Conservation (phyloP, 2,113 vertebrate genomes). For the Hiodon tergisus region DNA sequence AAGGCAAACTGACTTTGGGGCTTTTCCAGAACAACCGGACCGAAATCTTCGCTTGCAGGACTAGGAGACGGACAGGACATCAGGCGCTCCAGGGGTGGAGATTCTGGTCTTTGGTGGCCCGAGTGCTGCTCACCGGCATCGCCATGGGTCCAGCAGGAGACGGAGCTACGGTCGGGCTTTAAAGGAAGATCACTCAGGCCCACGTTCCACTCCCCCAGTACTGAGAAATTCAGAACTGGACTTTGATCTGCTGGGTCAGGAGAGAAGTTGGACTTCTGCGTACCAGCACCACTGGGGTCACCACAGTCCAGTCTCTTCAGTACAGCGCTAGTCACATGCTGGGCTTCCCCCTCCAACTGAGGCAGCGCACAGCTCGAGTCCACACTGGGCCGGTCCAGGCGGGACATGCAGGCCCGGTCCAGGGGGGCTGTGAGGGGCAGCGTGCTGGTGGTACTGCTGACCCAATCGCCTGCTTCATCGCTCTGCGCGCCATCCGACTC, state of each 20-base stretch:
- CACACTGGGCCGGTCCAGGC: too few relatives aligned
- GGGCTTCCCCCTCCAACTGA: background rate
- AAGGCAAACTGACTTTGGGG: conserved; percentile 2
- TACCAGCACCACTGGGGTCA: too few relatives aligned
- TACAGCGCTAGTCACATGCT: too few relatives aligned
- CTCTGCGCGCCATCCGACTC: background rate
- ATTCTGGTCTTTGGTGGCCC: background rate
- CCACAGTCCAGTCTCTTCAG: too few relatives aligned
- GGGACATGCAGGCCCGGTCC: background rate
- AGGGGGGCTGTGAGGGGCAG: background rate
- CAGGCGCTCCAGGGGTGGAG: background rate
- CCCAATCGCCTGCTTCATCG: background rate
- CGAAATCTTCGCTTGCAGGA: background rate
- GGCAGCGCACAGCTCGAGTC: background rate
- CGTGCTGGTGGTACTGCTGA: background rate
- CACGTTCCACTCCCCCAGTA: background rate
- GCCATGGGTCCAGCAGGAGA: background rate
- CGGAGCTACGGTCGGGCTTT: background rate
- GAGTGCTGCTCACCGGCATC: background rate
- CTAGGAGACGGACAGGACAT: background rate
- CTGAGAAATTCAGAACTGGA: background rate
- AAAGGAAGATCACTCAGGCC: background rate
- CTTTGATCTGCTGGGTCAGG: background rate
- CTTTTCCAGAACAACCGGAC: background rate
- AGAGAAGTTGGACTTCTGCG: background rate